Conservation (phyloP, 2,888 invertebrate genomes). For the Drosophila mettleri region DNA sequence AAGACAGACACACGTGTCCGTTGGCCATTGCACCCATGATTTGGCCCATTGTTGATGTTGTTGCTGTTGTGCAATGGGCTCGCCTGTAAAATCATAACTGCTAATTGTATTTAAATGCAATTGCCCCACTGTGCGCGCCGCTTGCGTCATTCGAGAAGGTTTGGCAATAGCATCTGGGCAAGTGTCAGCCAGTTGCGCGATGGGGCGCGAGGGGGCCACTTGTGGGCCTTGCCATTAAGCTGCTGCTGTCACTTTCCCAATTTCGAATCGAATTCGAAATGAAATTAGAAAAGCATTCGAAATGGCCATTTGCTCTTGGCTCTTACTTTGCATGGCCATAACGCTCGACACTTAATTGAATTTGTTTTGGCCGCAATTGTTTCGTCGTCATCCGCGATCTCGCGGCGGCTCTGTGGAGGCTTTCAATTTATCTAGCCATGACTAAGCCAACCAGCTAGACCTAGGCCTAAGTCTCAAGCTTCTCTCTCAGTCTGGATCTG, state of each 20-base stretch:
- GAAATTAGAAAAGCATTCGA: slow-evolving; percentile 68
- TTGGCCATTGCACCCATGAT: slow-evolving; percentile 67
- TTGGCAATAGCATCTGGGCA: slow-evolving; percentile 25
- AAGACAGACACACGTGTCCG: slow-evolving; percentile 67
- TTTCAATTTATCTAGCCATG: slow-evolving; percentile 66
- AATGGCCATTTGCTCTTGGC: slow-evolving; percentile 55
- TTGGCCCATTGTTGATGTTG: slow-evolving; percentile 27
- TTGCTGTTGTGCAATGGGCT: slow-evolving; percentile 25
- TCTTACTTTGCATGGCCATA: slow-evolving; percentile 61
- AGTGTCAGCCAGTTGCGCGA: too few relatives aligned
- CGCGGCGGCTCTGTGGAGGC: slow-evolving; percentile 56
- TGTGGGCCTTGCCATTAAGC: not conserved
- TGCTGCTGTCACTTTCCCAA: slow-evolving; percentile 46
- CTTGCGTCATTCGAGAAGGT: slow-evolving; percentile 49
- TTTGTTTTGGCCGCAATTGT: slow-evolving; percentile 58
- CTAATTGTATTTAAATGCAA: slow-evolving; percentile 77
- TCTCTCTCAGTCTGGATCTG: slow-evolving; percentile 27
- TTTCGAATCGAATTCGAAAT: slow-evolving; percentile 42
- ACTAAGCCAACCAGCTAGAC: slow-evolving; percentile 48
- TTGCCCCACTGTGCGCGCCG: slow-evolving; percentile 57
- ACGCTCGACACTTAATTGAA: slow-evolving; percentile 60
- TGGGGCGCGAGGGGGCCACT: too few relatives aligned
- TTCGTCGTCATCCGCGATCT: slow-evolving; percentile 21
- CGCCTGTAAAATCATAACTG: slow-evolving; percentile 66
- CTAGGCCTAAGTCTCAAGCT: not conserved